These are phyloP conservation scores for Neosalanx taihuensis DNA, from an alignment of 2,797 vertebrate species.

Conservation along the genomic window DNA sequence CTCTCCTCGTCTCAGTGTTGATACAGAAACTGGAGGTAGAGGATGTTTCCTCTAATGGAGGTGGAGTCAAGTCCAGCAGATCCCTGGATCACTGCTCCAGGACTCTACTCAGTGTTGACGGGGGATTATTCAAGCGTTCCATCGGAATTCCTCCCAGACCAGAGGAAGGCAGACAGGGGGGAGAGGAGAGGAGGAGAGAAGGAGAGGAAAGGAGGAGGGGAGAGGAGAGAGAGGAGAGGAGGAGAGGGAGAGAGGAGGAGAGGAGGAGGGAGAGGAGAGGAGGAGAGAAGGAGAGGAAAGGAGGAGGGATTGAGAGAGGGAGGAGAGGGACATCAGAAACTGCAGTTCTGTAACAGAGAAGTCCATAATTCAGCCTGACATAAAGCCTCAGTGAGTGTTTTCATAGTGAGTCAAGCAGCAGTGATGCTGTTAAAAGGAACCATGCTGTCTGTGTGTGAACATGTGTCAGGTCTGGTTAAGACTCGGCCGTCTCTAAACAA, in stretches of 20 bases:
- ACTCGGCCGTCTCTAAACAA: slow-evolving; percentile 58
- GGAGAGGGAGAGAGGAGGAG: too few relatives aligned
- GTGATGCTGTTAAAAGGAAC: slow-evolving; percentile 67
- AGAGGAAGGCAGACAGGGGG: neutral
- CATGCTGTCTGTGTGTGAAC: slow-evolving; percentile 67
- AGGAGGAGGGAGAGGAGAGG: too few relatives aligned
- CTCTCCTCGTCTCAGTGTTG: too few relatives aligned
- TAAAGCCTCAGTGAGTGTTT: slow-evolving; percentile 66
- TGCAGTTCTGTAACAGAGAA: slow-evolving; percentile 34
- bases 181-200: too few relatives aligned
- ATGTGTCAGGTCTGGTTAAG: slow-evolving; percentile 65
- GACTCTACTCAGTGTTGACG: slow-evolving; percentile 22
- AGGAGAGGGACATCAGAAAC: slow-evolving; percentile 49
- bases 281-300: neutral
- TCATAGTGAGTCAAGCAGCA: slow-evolving; percentile 55
- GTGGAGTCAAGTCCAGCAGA: neutral
- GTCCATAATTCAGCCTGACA: slow-evolving; percentile 61
- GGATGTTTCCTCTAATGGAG: too few relatives aligned
- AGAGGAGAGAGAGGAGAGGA: too few relatives aligned
- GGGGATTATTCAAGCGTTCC: slow-evolving; percentile 37
- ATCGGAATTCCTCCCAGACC: slow-evolving; percentile 31
- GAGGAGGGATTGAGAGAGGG: too few relatives aligned
- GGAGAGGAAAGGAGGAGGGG: too few relatives aligned
- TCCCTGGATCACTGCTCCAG: slow-evolving; percentile 15
- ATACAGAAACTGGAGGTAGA: too few relatives aligned